These are phyloP conservation scores for Heliconius nattereri DNA, from an alignment of 1,140 invertebrate species.

Conservation along the genomic window DNA sequence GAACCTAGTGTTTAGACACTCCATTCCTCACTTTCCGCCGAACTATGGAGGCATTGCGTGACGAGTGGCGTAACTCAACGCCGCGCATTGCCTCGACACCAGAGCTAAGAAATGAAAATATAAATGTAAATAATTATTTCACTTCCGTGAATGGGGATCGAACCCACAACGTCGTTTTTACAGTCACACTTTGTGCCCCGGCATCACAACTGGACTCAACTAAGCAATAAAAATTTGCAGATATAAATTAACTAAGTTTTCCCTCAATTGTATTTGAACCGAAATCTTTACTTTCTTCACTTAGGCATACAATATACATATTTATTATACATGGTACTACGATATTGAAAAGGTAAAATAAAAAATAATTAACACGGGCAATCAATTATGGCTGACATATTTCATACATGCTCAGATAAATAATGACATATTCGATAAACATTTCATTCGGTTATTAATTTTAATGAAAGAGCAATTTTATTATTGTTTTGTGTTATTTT, in stretches of 20 bases:
- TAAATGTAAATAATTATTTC: no score
- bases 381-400: conserved; percentile 8
- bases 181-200: no score
- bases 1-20: no score
- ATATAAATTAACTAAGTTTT: background rate
- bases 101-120: no score
- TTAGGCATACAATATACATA: background rate
- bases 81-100: no score
- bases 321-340: background rate
- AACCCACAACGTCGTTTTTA: no score
- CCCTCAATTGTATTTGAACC: background rate
- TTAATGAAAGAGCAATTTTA: background rate
- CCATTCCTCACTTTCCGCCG: no score
- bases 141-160: no score
- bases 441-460: conserved; percentile 13
- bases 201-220: no score
- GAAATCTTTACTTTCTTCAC: background rate
- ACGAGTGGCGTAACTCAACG: no score
- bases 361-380: background rate
- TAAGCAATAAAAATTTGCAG: no score
- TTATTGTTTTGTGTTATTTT: background rate
- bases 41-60: no score
- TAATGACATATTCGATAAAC: conserved; percentile 2
- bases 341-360: background rate
- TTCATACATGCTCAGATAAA: conserved; percentile 6